Conservation (phyloP, 2,888 invertebrate species). For the Anthophora plumipes region DNA sequence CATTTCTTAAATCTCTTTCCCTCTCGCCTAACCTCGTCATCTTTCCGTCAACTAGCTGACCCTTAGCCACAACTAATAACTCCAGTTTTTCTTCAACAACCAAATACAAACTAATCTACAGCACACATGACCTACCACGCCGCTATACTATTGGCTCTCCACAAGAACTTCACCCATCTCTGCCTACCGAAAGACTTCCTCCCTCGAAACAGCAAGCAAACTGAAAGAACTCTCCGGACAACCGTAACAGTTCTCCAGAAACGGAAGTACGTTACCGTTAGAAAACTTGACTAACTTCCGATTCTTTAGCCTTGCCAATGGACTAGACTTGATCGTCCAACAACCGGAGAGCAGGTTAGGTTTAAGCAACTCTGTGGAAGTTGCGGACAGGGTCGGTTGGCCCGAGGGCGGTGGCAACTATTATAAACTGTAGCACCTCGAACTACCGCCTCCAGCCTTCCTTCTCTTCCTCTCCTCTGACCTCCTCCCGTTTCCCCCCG, state of each 20-base stretch:
- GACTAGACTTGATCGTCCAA: constrained; percentile 76
- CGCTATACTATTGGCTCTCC: constrained; percentile 72
- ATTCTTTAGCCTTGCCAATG: constrained; percentile 63
- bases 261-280: neutral
- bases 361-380: constrained; percentile 84
- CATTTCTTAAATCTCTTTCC: too few species aligned
- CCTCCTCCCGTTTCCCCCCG: constrained; percentile 67
- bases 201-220: neutral
- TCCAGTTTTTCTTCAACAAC: constrained; percentile 77
- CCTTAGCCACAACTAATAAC: constrained; percentile 77
- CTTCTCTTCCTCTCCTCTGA: constrained; percentile 73
- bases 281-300: constrained; percentile 12
- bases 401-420: constrained; percentile 83
- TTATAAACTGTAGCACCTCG: constrained; percentile 85
- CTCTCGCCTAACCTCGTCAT: constrained; percentile 71
- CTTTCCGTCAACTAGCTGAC: constrained; percentile 72
- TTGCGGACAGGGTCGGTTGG: constrained; percentile 81
- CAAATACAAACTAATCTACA: constrained; percentile 79
- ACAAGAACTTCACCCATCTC: neutral
- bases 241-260: neutral
- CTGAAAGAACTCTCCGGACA: neutral
- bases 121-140: constrained; percentile 66
- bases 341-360: constrained; percentile 79
- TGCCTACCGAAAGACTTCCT: neutral
- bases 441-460: constrained; percentile 83